Evolutionary conservation across 2,797 vertebrate genomes (phyloP), one percentile per base, ranked within the genome.

Genomic region (Poecilia gillii): DNA sequence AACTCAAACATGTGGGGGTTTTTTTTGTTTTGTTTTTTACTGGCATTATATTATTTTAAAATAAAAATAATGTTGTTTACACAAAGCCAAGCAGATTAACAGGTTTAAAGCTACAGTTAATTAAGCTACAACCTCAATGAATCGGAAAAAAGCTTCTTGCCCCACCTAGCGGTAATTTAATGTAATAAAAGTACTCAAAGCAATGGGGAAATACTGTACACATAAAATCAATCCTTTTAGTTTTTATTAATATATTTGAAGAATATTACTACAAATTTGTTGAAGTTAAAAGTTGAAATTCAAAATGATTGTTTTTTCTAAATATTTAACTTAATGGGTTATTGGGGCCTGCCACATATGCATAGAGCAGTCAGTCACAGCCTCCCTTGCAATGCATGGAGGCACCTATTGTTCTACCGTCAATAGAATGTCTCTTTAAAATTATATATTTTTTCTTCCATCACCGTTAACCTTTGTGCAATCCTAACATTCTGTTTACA

Each of bases 141-240:
- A 14, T 71, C 13, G 11, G 39, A 45, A 8, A 14, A 45, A 8
- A 46, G 68, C 25, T 71, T 36, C 81, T 46, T 75, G 81, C 92
- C 0, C 90, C 90, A 85, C 77, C 92, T 93, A 86, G 87, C 33
- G 94, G 87, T 3, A 13, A 74, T 3, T 68, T 74, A 18, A 7
- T 18, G 76, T n/a, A 77, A 66, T 33, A 20, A 28, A 28, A 13
- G 4, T 59, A 59, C n/a, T 28, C n/a, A 28, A 28, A 28, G n/a
- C n/a, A 59, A 31, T 28, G 25, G n/a, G 55, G 4, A 31, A 59
- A 28, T 59, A 64, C 6, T 20, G 7, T 64, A 64, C 9, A 36
- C 33, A 62, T 33, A 62, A 33, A 62, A 33, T 13, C 25, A 31
- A 16, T 8, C 18, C 16, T 20, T 23, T 64, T 20, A 13, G n/a